Evolutionary conservation across 2,888 invertebrate species (phyloP).

Genomic region (Magallana nippona): DNA sequence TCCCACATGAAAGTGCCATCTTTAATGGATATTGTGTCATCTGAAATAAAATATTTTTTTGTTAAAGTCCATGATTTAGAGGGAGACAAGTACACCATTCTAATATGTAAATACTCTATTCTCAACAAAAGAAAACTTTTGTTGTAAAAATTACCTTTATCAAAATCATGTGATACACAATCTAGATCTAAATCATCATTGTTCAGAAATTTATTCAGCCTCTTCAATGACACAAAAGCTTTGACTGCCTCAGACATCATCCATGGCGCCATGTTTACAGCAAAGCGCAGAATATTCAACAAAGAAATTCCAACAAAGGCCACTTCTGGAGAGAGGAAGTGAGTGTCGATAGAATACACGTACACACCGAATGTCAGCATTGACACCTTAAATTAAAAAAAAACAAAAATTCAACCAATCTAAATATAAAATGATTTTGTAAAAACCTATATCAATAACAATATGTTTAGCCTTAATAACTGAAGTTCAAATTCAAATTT

Average conservation of each 20-base stretch:
- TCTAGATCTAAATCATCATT: slow-evolving; percentile 59
- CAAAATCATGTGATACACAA: slow-evolving; percentile 53
- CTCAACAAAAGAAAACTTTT: too few relatives aligned
- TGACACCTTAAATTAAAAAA: slow-evolving; percentile 65
- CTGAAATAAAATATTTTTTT: slow-evolving; percentile 38
- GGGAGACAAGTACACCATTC: too few relatives aligned
- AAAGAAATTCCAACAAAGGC: slow-evolving; percentile 79
- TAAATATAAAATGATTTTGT: too few relatives aligned
- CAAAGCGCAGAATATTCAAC: slow-evolving; percentile 84
- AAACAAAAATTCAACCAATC: too few relatives aligned
- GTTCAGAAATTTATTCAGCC: slow-evolving; percentile 60
- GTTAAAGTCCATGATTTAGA: background rate
- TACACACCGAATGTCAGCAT: slow-evolving; percentile 75
- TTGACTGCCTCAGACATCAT: slow-evolving; percentile 84
- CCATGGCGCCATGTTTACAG: slow-evolving; percentile 97
- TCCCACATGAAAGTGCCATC: slow-evolving; percentile 65
- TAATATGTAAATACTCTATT: too few relatives aligned
- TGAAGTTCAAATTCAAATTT: too few relatives aligned
- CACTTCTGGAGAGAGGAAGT: slow-evolving; percentile 85
- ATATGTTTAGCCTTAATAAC: too few relatives aligned
- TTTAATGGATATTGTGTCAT: slow-evolving; percentile 54
- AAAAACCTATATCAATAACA: too few relatives aligned
- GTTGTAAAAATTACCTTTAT: slow-evolving; percentile 30
- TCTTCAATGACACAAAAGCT: slow-evolving; percentile 58
- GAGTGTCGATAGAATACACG: slow-evolving; percentile 68